These are phyloP conservation scores for Phthorimaea operculella DNA, from an alignment of 1,140 invertebrate genomes.

Conservation along the genomic window DNA sequence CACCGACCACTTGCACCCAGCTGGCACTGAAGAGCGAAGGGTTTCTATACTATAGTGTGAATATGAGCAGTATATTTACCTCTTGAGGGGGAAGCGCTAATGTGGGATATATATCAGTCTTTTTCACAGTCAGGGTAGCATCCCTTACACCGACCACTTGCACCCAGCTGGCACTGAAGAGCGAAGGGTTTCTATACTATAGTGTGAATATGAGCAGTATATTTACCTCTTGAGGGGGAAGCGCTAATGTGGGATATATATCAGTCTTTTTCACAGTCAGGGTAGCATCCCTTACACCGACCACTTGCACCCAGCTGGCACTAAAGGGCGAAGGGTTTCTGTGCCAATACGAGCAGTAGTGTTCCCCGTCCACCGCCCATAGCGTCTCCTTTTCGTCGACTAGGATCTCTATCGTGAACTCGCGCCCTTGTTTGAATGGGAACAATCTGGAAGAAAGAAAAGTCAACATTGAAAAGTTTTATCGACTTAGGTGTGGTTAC, in stretches of 20 bases:
- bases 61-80: no score
- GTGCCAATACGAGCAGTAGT: conserved; percentile 50
- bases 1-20: no score
- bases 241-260: conserved; percentile 38
- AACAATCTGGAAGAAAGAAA: conserved; percentile 37
- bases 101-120: conserved; percentile 42
- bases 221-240: conserved; percentile 32
- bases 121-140: conserved; percentile 36
- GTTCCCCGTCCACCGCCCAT: conserved; percentile 50
- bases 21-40: no score
- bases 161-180: conserved; percentile 36
- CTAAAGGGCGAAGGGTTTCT: conserved; percentile 33
- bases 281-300: conserved; percentile 42
- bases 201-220: no score
- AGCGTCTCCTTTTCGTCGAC: conserved; percentile 48
- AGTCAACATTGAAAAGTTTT: neutral
- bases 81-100: conserved; percentile 30
- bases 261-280: conserved; percentile 42
- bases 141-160: conserved; percentile 51
- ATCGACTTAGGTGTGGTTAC: no score
- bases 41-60: no score
- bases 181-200: conserved; percentile 30
- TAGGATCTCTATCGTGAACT: conserved; percentile 47
- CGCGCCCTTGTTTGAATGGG: conserved; percentile 45
- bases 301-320: conserved; percentile 49